Conservation (phyloP, 2,113 vertebrate genomes). For the Melanotaenia duboulayi region DNA sequence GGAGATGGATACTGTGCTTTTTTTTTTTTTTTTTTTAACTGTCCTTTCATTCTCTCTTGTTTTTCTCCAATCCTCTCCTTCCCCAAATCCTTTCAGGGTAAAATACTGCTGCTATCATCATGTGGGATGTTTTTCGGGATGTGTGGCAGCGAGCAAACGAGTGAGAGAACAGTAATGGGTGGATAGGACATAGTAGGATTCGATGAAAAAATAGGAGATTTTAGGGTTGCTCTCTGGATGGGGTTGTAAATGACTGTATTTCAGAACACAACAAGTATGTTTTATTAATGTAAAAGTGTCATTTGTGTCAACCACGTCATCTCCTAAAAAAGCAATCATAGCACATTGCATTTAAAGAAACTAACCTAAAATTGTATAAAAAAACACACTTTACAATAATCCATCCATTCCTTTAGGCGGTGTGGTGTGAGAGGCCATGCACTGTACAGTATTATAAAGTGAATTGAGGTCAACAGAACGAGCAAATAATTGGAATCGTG, state of each 20-base stretch:
- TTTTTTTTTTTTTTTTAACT: slow-evolving; percentile 17
- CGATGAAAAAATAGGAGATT: slow-evolving; percentile 5
- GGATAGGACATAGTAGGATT: slow-evolving; percentile 44
- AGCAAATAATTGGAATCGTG: slow-evolving; percentile 76
- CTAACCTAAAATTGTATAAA: background rate
- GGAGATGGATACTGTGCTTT: slow-evolving; percentile 56
- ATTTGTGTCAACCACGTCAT: background rate
- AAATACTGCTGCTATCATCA: slow-evolving; percentile 49
- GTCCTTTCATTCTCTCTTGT: slow-evolving; percentile 24
- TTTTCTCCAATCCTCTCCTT: slow-evolving; percentile 43
- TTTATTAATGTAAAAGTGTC: background rate
- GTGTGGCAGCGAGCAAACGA: slow-evolving; percentile 11
- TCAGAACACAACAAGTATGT: background rate
- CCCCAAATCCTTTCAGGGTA: slow-evolving; percentile 44
- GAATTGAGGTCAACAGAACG: slow-evolving; percentile 70
- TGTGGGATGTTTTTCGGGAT: slow-evolving; percentile 26
- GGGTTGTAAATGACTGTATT: slow-evolving; percentile 2
- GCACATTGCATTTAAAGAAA: too few species aligned
- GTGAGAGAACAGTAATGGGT: slow-evolving; percentile 24
- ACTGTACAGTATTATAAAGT: slow-evolving; percentile 67
- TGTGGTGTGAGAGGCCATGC: slow-evolving; percentile 25
- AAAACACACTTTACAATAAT: slow-evolving; percentile 4
- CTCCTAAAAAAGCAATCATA: background rate
- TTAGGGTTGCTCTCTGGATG: slow-evolving; percentile 6
- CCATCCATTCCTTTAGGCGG: slow-evolving; percentile 29